Conservation (phyloP, 1,140 invertebrate species). For the Xylocopa sonorina region DNA sequence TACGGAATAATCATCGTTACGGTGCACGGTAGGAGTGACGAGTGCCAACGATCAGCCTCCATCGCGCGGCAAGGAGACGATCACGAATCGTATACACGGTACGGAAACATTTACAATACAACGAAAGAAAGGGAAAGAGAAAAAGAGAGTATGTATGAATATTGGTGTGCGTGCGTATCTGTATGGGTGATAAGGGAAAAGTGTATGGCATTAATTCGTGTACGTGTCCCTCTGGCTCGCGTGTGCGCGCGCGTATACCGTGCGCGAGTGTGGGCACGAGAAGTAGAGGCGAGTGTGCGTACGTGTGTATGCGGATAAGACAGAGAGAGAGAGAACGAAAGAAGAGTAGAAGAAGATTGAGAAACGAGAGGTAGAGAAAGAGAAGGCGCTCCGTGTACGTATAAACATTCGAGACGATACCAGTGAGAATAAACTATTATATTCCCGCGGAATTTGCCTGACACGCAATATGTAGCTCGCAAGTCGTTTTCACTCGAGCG, state of each 20-base stretch:
- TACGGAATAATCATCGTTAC: conserved; percentile 45
- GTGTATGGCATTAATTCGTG: not conserved
- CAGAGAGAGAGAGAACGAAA: conserved; percentile 32
- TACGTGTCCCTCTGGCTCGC: not conserved
- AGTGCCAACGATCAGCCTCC: conserved; percentile 68
- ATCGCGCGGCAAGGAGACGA: conserved; percentile 65
- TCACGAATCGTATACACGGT: conserved; percentile 72
- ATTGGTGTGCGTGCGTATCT: conserved; percentile 8
- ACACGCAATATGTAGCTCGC: conserved; percentile 44
- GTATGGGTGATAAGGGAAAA: conserved; percentile 26
- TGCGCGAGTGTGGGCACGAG: not conserved
- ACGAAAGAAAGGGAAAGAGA: conserved; percentile 37
- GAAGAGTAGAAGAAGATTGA: conserved; percentile 57
- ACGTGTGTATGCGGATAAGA: conserved; percentile 17
- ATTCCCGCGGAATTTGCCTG: conserved; percentile 63
- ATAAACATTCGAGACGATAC: conserved; percentile 9
- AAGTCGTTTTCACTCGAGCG: conserved; percentile 43
- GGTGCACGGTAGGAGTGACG: conserved; percentile 58
- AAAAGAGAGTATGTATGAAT: conserved; percentile 23
- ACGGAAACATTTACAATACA: conserved; percentile 63
- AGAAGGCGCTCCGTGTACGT: conserved; percentile 47
- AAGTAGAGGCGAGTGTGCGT: conserved; percentile 12
- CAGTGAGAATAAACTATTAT: conserved; percentile 50
- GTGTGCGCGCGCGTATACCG: conserved; percentile 3
- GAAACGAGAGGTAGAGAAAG: conserved; percentile 33